phyloP scores from a whole-genome alignment of 2,888 invertebrate genomes.

The Eilema sororculum region DNA sequence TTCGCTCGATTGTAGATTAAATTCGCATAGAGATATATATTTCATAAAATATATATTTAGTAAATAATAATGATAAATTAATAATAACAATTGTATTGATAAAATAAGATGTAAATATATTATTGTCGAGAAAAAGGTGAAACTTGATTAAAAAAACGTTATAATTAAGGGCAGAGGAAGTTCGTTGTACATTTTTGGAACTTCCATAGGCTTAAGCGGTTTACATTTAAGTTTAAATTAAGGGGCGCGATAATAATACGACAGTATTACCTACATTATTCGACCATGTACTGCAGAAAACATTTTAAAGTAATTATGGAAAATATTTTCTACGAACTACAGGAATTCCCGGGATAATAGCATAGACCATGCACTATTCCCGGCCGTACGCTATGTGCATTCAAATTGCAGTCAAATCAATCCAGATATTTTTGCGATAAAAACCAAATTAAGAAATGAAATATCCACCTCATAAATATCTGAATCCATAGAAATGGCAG shows the following conservation, averaged over 20 bases:
- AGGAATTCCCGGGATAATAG: no score
- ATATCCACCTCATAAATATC: no score
- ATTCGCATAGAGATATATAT: not conserved
- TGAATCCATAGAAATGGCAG: no score
- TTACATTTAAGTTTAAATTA: not conserved
- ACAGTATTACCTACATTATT: not conserved
- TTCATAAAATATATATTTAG: not conserved
- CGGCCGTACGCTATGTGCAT: no score
- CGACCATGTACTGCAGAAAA: not conserved
- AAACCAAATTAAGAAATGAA: no score
- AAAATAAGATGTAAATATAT: no score
- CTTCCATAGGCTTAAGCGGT: constrained; percentile 6
- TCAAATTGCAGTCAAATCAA: no score
- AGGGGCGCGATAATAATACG: not conserved
- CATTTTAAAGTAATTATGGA: not conserved
- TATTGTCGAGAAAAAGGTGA: not conserved
- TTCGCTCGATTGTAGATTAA: no score
- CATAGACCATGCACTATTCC: no score
- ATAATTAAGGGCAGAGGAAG: constrained; percentile 6
- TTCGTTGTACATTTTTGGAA: constrained; percentile 3
- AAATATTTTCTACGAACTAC: no score
- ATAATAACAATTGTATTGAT: no score
- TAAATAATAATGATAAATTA: not conserved
- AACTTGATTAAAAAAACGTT: not conserved
- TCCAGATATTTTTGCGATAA: no score